Percentiles rank a stretch among this genome's conserved stretches.
Conservation (phyloP, 2,888 invertebrate species). For the Meandrusa payeni region DNA sequence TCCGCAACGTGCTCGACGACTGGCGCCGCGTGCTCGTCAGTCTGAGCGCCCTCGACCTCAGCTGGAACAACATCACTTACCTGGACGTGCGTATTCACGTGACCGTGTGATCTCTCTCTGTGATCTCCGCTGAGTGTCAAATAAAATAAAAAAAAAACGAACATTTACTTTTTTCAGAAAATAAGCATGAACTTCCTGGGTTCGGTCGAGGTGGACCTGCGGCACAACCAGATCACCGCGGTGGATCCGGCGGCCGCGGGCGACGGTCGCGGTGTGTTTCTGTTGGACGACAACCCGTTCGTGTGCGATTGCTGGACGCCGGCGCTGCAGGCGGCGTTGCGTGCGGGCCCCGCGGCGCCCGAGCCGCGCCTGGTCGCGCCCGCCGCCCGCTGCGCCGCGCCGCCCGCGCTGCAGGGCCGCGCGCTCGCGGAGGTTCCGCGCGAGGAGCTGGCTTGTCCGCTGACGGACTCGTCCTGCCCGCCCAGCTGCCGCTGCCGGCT, state of each 20-base stretch:
- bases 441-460: conserved; percentile 14
- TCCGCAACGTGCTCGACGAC: conserved; percentile 30
- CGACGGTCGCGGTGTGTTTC: conserved; percentile 22
- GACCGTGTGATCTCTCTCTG: no score
- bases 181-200: conserved; percentile 26
- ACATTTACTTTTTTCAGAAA: conserved; percentile 16
- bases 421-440: conserved; percentile 10
- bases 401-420: conserved; percentile 16
- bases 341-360: conserved; percentile 4
- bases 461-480: conserved; percentile 18
- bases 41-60: conserved; percentile 30
- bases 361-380: conserved; percentile 6
- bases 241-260: conserved; percentile 8
- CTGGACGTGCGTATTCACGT: conserved; percentile 21
- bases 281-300: conserved; percentile 42
- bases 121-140: no score
- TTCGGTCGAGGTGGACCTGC: conserved; percentile 31
- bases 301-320: conserved; percentile 40
- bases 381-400: conserved; percentile 21
- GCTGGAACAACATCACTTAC: conserved; percentile 32
- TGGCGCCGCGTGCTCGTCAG: conserved; percentile 24
- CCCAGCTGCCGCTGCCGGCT: conserved; percentile 21
- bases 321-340: conserved; percentile 32
- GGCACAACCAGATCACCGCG: conserved; percentile 39
- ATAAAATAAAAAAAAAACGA: no score